Evolutionary conservation across 2,797 vertebrate genomes (phyloP).

Genomic region (Darevskia mixta): DNA sequence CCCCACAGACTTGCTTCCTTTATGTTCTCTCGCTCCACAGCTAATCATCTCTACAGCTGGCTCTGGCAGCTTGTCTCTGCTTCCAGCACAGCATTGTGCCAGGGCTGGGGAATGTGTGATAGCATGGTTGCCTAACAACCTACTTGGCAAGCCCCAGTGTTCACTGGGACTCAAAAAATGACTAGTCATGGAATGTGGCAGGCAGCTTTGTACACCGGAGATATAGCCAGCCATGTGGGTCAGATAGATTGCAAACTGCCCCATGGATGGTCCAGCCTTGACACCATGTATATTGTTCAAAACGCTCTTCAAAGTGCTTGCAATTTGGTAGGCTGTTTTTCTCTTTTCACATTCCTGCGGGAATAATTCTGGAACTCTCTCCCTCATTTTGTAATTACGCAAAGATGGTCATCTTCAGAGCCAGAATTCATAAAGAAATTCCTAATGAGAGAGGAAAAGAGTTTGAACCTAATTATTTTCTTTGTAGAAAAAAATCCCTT

Average conservation of each 20-base stretch:
- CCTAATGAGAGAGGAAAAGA: constrained; percentile 56
- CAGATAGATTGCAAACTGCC: not conserved
- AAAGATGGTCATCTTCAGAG: constrained; percentile 30
- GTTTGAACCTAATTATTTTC: constrained; percentile 63
- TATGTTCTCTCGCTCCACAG: not conserved
- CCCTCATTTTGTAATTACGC: constrained; percentile 8
- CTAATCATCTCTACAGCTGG: not conserved
- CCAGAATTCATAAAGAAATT: not conserved
- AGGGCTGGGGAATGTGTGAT: not conserved
- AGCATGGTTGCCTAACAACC: not conserved
- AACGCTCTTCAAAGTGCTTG: not conserved
- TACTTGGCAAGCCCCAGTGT: not conserved
- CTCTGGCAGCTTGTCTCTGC: not conserved
- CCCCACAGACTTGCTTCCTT: not conserved
- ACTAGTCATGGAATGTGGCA: not conserved
- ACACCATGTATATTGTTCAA: fast-evolving
- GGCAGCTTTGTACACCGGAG: not conserved
- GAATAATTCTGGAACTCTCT: not conserved
- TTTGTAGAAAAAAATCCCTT: constrained; percentile 62
- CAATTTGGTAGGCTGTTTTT: fast-evolving
- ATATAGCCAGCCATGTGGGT: not conserved
- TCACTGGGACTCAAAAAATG: not conserved
- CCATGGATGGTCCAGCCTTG: not conserved
- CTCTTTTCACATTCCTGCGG: fast-evolving
- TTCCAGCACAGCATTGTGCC: not conserved